Evolutionary conservation across 2,797 vertebrate species (phyloP).

Genomic region (Sebastes trivittatus): DNA sequence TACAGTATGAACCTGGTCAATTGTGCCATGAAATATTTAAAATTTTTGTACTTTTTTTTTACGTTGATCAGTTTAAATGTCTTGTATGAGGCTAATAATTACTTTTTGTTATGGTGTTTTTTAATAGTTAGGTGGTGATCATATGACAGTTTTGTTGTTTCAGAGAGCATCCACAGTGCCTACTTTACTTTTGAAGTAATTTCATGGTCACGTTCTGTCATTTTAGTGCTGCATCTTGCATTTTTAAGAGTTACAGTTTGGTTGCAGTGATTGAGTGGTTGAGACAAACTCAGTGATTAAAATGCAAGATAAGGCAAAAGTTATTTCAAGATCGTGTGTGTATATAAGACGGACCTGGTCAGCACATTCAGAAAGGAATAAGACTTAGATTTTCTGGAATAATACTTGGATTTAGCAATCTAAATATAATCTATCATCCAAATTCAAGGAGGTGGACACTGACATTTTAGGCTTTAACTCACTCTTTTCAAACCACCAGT

Average conservation of each 20-base stretch:
- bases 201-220: background rate
- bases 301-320: background rate
- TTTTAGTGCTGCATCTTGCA: background rate
- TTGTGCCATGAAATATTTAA: conserved; percentile 11
- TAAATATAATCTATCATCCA: background rate
- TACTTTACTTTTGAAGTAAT: background rate
- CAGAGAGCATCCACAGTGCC: background rate
- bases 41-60: background rate
- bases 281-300: background rate
- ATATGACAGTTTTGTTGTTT: background rate
- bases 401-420: background rate
- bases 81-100: background rate
- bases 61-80: conserved; percentile 1
- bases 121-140: background rate
- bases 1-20: background rate
- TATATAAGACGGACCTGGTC: background rate
- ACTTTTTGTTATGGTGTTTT: background rate
- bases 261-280: background rate
- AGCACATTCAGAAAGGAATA: background rate
- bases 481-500: background rate
- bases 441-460: background rate
- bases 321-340: background rate
- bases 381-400: background rate
- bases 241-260: background rate
- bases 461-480: background rate